Evolutionary conservation across 2,888 invertebrate species (phyloP).

Genomic region (Criorhina ranunculi): DNA sequence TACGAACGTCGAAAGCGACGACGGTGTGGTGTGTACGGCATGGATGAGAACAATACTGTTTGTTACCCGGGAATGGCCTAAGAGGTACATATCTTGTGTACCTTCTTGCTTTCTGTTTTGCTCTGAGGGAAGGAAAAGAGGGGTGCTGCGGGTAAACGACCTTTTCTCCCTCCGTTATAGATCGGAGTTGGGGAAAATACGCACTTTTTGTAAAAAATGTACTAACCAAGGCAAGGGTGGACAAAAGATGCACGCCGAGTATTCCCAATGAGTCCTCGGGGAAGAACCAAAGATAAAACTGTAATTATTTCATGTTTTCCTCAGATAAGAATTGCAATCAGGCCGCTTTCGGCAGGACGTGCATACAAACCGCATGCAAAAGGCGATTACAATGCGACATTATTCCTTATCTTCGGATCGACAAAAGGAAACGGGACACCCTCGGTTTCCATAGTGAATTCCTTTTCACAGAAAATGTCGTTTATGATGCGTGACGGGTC

Average conservation of each 20-base stretch:
- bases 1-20: constrained; percentile 41
- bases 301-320: constrained; percentile 49
- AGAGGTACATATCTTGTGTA: constrained; percentile 26
- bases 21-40: constrained; percentile 18
- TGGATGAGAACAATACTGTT: constrained; percentile 68
- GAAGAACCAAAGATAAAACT: constrained; percentile 23
- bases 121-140: constrained; percentile 30
- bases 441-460: neutral
- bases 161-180: constrained; percentile 47
- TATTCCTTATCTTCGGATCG: constrained; percentile 48
- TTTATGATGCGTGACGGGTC: constrained; percentile 70
- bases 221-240: constrained; percentile 13
- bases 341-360: constrained; percentile 54
- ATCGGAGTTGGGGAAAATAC: constrained; percentile 30
- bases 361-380: constrained; percentile 57
- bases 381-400: constrained; percentile 70
- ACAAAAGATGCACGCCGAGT: constrained; percentile 38
- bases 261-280: constrained; percentile 30
- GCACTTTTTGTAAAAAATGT: constrained; percentile 50
- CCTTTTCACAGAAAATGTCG: constrained; percentile 30
- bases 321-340: constrained; percentile 50
- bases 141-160: constrained; percentile 70
- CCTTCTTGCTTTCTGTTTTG: constrained; percentile 49
- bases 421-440: constrained; percentile 7
- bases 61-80: constrained; percentile 52